Evolutionary conservation across 2,888 invertebrate genomes (phyloP), one percentile per base, ranked within the genome.

Genomic region (Cantharis flavilabris): DNA sequence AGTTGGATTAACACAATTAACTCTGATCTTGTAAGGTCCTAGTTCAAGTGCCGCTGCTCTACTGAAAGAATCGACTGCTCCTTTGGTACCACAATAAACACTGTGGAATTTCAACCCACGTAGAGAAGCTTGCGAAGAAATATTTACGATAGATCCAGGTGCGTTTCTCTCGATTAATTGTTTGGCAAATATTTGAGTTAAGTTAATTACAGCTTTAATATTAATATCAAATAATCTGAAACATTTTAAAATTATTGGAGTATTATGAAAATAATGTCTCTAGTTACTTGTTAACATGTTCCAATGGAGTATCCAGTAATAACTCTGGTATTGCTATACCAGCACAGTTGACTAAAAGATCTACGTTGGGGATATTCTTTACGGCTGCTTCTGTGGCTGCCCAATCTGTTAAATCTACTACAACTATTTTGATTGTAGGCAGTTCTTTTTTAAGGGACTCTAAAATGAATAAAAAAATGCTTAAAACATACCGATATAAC

Each of bases 1-100:
- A 0, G 98, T 98, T 0, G 98, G 98, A 88, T 98, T 97, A 0
- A 98, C 94, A n/a, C 93, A 91, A 87, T 98, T 98, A 0, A 96
- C 94, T 18, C 98, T 92, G 82, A 98, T 97, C 49, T 93, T 92
- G 78, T 94, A 90, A 0, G 92, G 92, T 0, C 97, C 98, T 26
- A 98, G 90, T 88, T 98, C 98, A 67, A 96, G 85, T 0, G 98
- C 97, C 92, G 97, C 93, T 0, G 93, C 92, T 82, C 93, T 92
- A 0, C 96, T 95, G 77, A 97, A 89, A 63, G 94, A 93, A 84
- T 99, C 98, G 0, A 98, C 90, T 0, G 97, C 98, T 4, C 94
- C 96, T 89, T 99, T 99, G 0, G 95, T 93, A 0, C 95, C 93
- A 84, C 96, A 94, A 86, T 98, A 98, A 0, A 93, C 91, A 0